Percentiles rank a stretch among this genome's conserved stretches.
These are phyloP conservation scores for Cynopterus sphinx DNA, from an alignment of 2,797 vertebrate genomes.

Conservation along the genomic window DNA sequence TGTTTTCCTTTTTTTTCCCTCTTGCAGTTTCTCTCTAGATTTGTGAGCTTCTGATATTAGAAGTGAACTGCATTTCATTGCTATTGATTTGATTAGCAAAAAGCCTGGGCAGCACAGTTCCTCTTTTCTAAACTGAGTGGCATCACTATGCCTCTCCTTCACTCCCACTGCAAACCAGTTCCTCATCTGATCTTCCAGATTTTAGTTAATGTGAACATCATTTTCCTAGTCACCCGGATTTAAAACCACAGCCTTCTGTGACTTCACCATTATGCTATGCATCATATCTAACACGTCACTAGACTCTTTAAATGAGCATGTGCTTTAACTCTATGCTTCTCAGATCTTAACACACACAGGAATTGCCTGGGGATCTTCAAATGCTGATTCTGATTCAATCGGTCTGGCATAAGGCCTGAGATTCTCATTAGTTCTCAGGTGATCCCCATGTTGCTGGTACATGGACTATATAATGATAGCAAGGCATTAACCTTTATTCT, in stretches of 20 bases:
- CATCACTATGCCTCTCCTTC: not conserved
- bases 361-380: not conserved
- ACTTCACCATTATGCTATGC: not conserved
- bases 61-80: not conserved
- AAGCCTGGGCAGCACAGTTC: slow-evolving; percentile 6
- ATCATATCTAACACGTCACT: not conserved
- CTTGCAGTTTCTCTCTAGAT: not conserved
- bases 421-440: not conserved
- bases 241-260: slow-evolving; percentile 15
- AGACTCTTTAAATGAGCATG: not conserved
- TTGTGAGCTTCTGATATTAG: not conserved
- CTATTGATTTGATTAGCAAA: not conserved
- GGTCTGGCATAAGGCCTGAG: rapidly evolving
- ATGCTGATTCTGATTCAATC: not conserved
- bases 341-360: not conserved
- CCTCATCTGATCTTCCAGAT: slow-evolving; percentile 15
- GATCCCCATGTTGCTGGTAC: rapidly evolving
- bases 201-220: not conserved
- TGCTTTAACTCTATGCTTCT: not conserved
- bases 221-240: not conserved
- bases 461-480: not conserved
- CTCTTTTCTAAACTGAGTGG: not conserved
- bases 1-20: not conserved
- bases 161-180: slow-evolving; percentile 12
- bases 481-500: not conserved